A percentile compares a stretch with the other conserved stretches of the same genome.
These are phyloP conservation scores for Toxotes lorentzi DNA, from an alignment of 2,797 vertebrate genomes.

Conservation along the genomic window DNA sequence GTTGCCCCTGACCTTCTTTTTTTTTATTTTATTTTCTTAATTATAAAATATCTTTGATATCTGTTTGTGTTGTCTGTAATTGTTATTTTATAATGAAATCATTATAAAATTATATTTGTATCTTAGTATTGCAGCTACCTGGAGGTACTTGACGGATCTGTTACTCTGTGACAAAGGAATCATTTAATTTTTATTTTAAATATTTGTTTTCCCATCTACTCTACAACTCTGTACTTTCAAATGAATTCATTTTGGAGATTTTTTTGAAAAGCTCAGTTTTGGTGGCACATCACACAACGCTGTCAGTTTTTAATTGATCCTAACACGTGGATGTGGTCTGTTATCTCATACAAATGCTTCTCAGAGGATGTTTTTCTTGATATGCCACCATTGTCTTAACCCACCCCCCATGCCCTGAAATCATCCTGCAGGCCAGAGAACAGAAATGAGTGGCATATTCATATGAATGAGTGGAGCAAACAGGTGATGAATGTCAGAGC, in stretches of 20 bases:
- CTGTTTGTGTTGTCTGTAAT: background rate
- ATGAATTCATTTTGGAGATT: background rate
- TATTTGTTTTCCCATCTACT: background rate
- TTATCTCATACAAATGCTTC: conserved; percentile 55
- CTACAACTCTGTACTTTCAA: background rate
- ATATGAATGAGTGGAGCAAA: conserved; percentile 79
- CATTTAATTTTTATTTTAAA: background rate
- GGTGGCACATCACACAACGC: background rate
- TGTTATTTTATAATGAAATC: background rate
- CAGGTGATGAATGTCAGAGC: conserved; percentile 85
- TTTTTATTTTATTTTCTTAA: background rate
- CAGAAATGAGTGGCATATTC: conserved; percentile 66
- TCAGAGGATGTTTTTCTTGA: conserved; percentile 75
- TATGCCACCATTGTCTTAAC: conserved; percentile 68
- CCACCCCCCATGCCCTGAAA: conserved; percentile 50
- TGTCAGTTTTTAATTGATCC: conserved; percentile 20
- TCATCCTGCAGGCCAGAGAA: conserved; percentile 62
- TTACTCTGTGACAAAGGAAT: background rate
- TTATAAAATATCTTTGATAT: background rate
- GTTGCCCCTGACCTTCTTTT: background rate
- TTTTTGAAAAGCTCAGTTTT: background rate
- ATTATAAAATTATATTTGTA: background rate
- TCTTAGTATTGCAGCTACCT: background rate
- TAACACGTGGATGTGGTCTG: conserved; percentile 42
- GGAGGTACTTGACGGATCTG: background rate